Base-by-base conservation (phyloP, 2,888 invertebrate genomes). In the Drepanosiphum platanoidis region DNA sequence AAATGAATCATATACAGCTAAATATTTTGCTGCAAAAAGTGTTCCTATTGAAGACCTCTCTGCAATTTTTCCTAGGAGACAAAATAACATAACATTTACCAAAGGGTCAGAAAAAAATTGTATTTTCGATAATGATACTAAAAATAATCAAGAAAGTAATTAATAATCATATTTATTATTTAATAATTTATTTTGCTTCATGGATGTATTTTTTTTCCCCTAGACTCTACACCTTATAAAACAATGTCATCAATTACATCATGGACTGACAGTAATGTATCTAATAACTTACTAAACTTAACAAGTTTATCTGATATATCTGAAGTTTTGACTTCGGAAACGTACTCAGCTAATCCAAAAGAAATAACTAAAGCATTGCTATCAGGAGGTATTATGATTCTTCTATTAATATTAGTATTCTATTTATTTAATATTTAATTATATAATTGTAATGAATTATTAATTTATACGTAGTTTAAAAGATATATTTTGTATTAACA, bases 1-100 rank as follows among this genome's bases (percentile, higher is more conserved):
- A 52, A 77, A 84, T 39, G 68, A 30, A 39, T 84, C 84, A 32
- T 84, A 68, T 68, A 66, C 74, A 22, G 74, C 83, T 27, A 84
- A 84, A 58, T 84, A 84, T 11, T 84, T 84, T 77, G 84, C 84
- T 68, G 36, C 84, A n/a, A 84, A 84, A 84, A 75, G 84, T 84
- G 36, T 75, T 11, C 83, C 83, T 3, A 42, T 83, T 11, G 84
- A 84, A 84, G 84, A 84, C 8, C 46, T 84, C 15, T 84, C 84
- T 36, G 22, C 39, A 75, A 68, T 84, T 52, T 84, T 84, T 70
- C 68, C 77, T 36, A 68, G 27, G 22, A 68, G 18, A 77, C 42
- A 58, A 58, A 84, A 75, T 18, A 84, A 84, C 68, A 13, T 36
- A 36, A 68, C 77, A 58, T 84, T 84, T 70, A 52, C n/a, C 30